Base-by-base conservation (phyloP, 2,888 invertebrate species). In the Octodonta nipae region DNA sequence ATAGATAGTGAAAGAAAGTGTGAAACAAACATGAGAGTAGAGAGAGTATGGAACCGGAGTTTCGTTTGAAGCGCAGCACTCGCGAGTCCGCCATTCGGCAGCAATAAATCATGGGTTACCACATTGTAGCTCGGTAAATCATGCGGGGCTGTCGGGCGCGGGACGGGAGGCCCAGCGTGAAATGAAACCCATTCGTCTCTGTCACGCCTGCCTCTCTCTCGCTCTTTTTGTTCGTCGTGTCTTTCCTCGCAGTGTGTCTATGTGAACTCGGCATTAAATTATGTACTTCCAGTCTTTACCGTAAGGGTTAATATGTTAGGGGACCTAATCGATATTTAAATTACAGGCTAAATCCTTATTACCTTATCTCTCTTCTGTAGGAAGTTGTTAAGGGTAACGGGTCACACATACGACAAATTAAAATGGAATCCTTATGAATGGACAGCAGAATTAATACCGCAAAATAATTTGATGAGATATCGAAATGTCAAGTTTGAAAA, bases 121-220 rank as follows among this genome's bases (percentile, higher is more conserved):
- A 71, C 71, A 71, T 70, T 70, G 71, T 70, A 70, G 68, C 68
- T 66, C 68, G 65, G 69, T 71, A 71, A 71, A 72, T 71, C 71
- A 72, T 72, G 67, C 55, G 57, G 60, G 57, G 55, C 55, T 48
- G 57, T 47, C 45, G 45, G 34, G 43, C 58, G 61, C 57, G 62
- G 64, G 64, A 64, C 61, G 63, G 60, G 65, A 61, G 66, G 64
- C 61, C 55, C 64, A 60, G 66, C 66, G 66, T 63, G 63, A 63
- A 63, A 63, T 63, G 63, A 63, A 63, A 63, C 56, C 60, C 61
- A 63, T 63, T 63, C 61, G 54, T 63, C 63, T 61, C 55, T 63
- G 63, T 63, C 63, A 60, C 47, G 45, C 40, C 43, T 43, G 49
- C 47, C 49, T 46, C 48, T 43, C 42, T 45, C 45, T 40, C 37